Conservation (phyloP, 2,113 vertebrate genomes). For the Nannobrachium achirus region DNA sequence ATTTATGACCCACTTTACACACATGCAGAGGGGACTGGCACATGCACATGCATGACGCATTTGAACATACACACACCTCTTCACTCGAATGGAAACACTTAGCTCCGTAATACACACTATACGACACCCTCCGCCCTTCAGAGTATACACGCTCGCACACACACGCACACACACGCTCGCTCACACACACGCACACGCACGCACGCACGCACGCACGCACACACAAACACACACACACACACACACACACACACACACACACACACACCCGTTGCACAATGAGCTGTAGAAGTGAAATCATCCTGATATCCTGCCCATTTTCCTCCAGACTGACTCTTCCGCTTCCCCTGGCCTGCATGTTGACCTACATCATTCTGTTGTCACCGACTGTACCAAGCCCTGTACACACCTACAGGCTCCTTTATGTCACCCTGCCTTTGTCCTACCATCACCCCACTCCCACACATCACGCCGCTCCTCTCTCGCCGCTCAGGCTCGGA, state of each 20-base stretch:
- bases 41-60: too few species aligned
- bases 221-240: conserved; percentile 3
- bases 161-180: too few species aligned
- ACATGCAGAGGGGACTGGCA: too few species aligned
- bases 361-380: conserved; percentile 22
- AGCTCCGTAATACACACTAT: too few species aligned
- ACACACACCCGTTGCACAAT: background rate
- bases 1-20: too few species aligned
- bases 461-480: too few species aligned
- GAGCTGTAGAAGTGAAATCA: conserved; percentile 19
- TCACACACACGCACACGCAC: background rate
- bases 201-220: background rate
- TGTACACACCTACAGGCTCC: conserved; percentile 5
- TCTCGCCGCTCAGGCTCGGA: too few species aligned
- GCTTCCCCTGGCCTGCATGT: background rate
- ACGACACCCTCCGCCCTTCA: too few species aligned
- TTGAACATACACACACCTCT: background rate
- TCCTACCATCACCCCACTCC: conserved; percentile 12
- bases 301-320: conserved; percentile 16
- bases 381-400: conserved; percentile 4
- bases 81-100: too few species aligned
- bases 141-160: too few species aligned
- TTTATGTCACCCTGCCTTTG: conserved; percentile 35
- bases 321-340: conserved; percentile 8
- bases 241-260: background rate